Evolutionary conservation across 2,797 vertebrate genomes (phyloP).

Genomic region (Botia almorhae): DNA sequence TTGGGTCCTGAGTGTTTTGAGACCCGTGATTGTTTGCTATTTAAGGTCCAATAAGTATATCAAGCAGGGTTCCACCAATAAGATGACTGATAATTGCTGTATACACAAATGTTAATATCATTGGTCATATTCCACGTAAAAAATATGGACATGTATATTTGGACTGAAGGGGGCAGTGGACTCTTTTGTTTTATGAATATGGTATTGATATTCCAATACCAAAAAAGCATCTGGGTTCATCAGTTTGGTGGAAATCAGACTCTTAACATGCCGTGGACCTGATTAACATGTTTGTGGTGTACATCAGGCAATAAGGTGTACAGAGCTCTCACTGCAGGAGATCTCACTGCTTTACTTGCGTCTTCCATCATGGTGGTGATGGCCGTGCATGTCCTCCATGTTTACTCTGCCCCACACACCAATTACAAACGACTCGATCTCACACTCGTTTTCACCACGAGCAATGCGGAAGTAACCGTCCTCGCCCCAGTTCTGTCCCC

Average conservation of each 20-base stretch:
- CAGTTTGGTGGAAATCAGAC: slow-evolving; percentile 48
- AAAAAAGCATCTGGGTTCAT: slow-evolving; percentile 21
- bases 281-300: slow-evolving; percentile 35
- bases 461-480: slow-evolving; percentile 91
- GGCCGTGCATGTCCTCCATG: slow-evolving; percentile 91
- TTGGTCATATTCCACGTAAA: too few relatives aligned
- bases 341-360: slow-evolving; percentile 68
- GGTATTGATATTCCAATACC: background rate
- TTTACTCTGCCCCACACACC: slow-evolving; percentile 94
- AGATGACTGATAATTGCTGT: background rate
- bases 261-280: slow-evolving; percentile 20
- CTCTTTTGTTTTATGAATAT: background rate
- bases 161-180: slow-evolving; percentile 21
- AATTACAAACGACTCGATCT: slow-evolving; percentile 94
- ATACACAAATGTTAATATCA: background rate
- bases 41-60: slow-evolving; percentile 51
- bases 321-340: slow-evolving; percentile 21
- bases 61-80: slow-evolving; percentile 47
- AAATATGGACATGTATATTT: background rate
- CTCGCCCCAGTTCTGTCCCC: slow-evolving; percentile 95
- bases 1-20: slow-evolving; percentile 70
- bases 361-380: slow-evolving; percentile 68
- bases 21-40: slow-evolving; percentile 45
- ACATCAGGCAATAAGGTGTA: slow-evolving; percentile 30
- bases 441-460: slow-evolving; percentile 91